These are phyloP conservation scores for Karalla daura DNA, from an alignment of 2,797 vertebrate genomes.

Conservation along the genomic window DNA sequence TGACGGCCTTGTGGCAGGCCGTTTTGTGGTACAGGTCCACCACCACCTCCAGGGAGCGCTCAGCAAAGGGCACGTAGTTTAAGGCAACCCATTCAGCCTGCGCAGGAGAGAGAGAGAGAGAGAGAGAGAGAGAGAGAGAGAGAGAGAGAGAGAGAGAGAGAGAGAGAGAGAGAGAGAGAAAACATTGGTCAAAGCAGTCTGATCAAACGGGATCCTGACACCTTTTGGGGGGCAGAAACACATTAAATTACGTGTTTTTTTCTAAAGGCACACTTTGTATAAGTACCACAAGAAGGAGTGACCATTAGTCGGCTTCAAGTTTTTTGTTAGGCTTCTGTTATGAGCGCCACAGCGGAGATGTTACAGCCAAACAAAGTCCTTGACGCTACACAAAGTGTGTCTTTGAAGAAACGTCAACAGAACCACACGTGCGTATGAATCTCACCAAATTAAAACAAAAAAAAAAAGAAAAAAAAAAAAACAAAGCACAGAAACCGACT, in stretches of 20 bases:
- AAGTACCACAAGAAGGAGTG: not conserved
- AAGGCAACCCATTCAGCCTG: slow-evolving; percentile 99
- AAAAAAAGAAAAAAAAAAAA: too few relatives aligned
- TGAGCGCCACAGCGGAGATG: slow-evolving; percentile 14
- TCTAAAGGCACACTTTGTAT: slow-evolving; percentile 74
- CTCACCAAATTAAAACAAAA: too few relatives aligned
- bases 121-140: not conserved
- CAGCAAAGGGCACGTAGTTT: slow-evolving; percentile 99
- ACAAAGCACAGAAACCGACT: slow-evolving; percentile 58
- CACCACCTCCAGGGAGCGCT: slow-evolving; percentile 95
- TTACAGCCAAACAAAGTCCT: slow-evolving; percentile 19
- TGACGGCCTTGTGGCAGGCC: slow-evolving; percentile 98
- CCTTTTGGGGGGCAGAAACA: slow-evolving; percentile 21
- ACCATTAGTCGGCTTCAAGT: slow-evolving; percentile 20
- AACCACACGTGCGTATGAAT: slow-evolving; percentile 56
- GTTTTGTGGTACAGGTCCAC: slow-evolving; percentile 99
- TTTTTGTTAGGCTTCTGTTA: slow-evolving; percentile 11
- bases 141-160: not conserved
- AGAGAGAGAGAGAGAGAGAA: not conserved
- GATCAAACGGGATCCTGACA: not conserved
- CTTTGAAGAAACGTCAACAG: slow-evolving; percentile 58
- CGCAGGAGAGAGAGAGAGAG: slow-evolving; percentile 1
- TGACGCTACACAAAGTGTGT: slow-evolving; percentile 69
- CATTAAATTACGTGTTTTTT: slow-evolving; percentile 51
- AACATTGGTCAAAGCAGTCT: not conserved